These are phyloP conservation scores for Xiphias gladius DNA, from an alignment of 2,113 vertebrate species.

Conservation along the genomic window DNA sequence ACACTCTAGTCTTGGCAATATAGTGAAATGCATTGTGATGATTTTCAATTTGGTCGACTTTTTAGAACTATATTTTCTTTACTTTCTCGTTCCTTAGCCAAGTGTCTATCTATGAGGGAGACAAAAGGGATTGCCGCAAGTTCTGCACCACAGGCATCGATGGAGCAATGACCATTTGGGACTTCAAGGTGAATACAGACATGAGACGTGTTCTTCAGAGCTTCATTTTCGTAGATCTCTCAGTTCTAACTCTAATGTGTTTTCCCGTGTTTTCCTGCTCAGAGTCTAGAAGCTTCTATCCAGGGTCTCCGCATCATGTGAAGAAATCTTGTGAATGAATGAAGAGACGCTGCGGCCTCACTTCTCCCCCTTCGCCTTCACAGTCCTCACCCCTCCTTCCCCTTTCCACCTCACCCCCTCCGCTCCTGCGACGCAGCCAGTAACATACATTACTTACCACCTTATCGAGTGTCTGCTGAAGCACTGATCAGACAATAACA, in stretches of 20 bases:
- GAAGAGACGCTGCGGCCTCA: slow-evolving; percentile 70
- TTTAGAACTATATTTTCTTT: background rate
- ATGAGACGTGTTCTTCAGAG: fast-evolving
- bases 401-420: slow-evolving; percentile 18
- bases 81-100: slow-evolving; percentile 85
- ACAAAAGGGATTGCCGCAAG: slow-evolving; percentile 98
- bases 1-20: background rate
- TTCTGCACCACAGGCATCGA: slow-evolving; percentile 99
- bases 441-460: slow-evolving; percentile 72
- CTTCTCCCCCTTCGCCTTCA: slow-evolving; percentile 1
- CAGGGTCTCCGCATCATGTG: slow-evolving; percentile 99
- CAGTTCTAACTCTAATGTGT: slow-evolving; percentile 1
- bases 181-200: slow-evolving; percentile 91
- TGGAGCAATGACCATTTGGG: slow-evolving; percentile 99
- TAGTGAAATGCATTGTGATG: background rate
- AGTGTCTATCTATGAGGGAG: slow-evolving; percentile 99
- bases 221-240: background rate
- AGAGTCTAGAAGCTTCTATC: slow-evolving; percentile 98
- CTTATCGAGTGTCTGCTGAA: slow-evolving; percentile 75
- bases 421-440: slow-evolving; percentile 63
- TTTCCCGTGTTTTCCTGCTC: slow-evolving; percentile 47
- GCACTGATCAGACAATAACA: slow-evolving; percentile 79
- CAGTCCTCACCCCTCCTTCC: background rate
- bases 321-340: slow-evolving; percentile 77
- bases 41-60: background rate